A percentile compares a stretch with the other conserved stretches of the same genome.
Evolutionary conservation across 2,797 vertebrate species (phyloP).

Genomic region (Sebastolobus altivelis): DNA sequence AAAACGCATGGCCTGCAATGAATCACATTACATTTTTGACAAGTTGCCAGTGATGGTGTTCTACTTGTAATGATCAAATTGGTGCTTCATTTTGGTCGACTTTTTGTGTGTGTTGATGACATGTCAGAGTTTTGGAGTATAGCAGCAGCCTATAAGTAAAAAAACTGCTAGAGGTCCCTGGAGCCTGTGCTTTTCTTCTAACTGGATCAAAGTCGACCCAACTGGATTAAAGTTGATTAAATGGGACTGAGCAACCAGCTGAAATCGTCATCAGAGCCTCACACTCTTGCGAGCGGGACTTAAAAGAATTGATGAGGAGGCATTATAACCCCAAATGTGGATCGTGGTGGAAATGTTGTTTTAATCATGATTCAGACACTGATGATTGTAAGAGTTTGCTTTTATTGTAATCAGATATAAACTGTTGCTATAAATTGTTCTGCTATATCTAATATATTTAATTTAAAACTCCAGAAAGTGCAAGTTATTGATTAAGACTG

Average conservation of each 20-base stretch:
- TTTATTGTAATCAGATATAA: slow-evolving; percentile 73
- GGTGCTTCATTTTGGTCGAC: slow-evolving; percentile 14
- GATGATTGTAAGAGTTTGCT: slow-evolving; percentile 79
- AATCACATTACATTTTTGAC: slow-evolving; percentile 13
- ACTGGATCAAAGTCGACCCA: slow-evolving; percentile 43
- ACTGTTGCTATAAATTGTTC: slow-evolving; percentile 63
- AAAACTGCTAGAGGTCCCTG: slow-evolving; percentile 1
- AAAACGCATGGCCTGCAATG: slow-evolving; percentile 19
- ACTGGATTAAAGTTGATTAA: slow-evolving; percentile 47
- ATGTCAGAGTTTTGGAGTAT: slow-evolving; percentile 13
- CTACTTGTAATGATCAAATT: slow-evolving; percentile 10
- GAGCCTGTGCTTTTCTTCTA: slow-evolving; percentile 16
- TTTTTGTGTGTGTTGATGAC: slow-evolving; percentile 20
- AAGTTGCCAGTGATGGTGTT: not conserved
- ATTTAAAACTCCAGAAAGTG: slow-evolving; percentile 71
- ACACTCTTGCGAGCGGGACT: slow-evolving; percentile 68
- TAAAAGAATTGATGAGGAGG: slow-evolving; percentile 54
- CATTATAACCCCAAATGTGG: slow-evolving; percentile 32
- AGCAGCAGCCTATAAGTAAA: not conserved
- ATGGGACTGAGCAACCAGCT: slow-evolving; percentile 27
- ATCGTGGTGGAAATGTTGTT: slow-evolving; percentile 44
- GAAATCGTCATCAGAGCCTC: slow-evolving; percentile 43
- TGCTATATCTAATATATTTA: slow-evolving; percentile 76
- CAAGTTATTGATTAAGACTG: slow-evolving; percentile 61
- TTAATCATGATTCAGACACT: slow-evolving; percentile 69